Conservation (phyloP, 2,888 invertebrate genomes). For the Leptopilina syphax region DNA sequence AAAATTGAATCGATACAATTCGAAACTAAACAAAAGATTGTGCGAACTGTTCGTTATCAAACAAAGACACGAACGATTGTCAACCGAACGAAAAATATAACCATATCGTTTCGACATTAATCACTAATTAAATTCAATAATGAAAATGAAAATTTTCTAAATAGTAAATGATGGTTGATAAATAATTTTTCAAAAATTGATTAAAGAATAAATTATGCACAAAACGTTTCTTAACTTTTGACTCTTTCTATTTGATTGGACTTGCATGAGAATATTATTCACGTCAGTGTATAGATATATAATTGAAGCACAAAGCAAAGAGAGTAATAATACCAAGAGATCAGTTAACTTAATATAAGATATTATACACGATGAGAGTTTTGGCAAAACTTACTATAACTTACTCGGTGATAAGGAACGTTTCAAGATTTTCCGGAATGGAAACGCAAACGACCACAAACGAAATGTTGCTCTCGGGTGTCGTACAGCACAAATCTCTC, state of each 20-base stretch:
- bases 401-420: conserved; percentile 45
- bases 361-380: conserved; percentile 57
- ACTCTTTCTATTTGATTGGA: not conserved
- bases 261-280: conserved; percentile 14
- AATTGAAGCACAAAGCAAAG: conserved; percentile 62
- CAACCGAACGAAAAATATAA: too few species aligned
- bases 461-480: conserved; percentile 40
- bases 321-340: conserved; percentile 56
- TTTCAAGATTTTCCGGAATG: conserved; percentile 42
- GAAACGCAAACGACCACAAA: conserved; percentile 42
- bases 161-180: too few species aligned
- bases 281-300: conserved; percentile 33
- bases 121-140: too few species aligned
- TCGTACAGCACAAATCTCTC: conserved; percentile 41
- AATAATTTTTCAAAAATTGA: too few species aligned
- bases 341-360: conserved; percentile 67
- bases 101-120: too few species aligned
- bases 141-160: too few species aligned
- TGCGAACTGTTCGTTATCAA: too few species aligned
- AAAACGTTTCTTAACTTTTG: not conserved
- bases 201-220: too few species aligned
- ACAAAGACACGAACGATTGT: too few species aligned
- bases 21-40: too few species aligned
- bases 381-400: conserved; percentile 13
- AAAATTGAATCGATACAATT: too few species aligned